A percentile compares a stretch with the other conserved stretches of the same genome.
These are phyloP conservation scores for Varanus komodoensis DNA, from an alignment of 2,113 vertebrate genomes.

Conservation along the genomic window DNA sequence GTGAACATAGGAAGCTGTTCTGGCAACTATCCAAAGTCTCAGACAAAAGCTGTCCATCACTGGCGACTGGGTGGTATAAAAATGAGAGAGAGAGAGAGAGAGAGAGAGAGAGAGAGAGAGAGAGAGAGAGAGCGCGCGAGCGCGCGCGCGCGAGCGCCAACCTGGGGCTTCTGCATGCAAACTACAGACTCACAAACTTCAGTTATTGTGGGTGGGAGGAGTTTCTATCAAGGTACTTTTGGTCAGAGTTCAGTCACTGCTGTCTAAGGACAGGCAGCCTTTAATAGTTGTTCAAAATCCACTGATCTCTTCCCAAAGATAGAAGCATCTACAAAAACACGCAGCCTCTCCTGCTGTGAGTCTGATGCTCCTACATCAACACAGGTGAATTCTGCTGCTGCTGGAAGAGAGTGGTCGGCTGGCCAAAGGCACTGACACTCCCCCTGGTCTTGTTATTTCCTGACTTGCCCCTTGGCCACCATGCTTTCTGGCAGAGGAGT, in stretches of 20 bases:
- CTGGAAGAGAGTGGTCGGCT: neutral
- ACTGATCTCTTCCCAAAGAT: constrained; percentile 7
- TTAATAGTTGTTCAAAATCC: constrained; percentile 28
- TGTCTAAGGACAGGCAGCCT: too few relatives aligned
- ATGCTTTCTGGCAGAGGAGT: too few relatives aligned
- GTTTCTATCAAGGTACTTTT: neutral
- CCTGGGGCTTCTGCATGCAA: neutral
- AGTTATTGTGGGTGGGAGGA: constrained; percentile 37
- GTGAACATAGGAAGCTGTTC: neutral
- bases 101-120: too few relatives aligned
- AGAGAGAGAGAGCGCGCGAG: too few relatives aligned
- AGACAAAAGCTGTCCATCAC: neutral
- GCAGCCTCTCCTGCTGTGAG: neutral
- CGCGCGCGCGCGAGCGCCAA: too few relatives aligned
- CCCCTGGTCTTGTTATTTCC: neutral
- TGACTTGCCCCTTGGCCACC: too few relatives aligned
- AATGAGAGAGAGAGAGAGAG: too few relatives aligned
- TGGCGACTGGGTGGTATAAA: too few relatives aligned
- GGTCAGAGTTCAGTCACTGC: neutral
- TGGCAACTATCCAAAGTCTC: neutral
- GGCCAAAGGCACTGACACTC: neutral
- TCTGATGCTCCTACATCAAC: neutral
- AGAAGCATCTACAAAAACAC: neutral
- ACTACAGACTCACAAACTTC: neutral
- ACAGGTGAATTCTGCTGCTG: neutral